Conservation (phyloP, 2,113 vertebrate genomes). For the Nerophis lumbriciformis region DNA sequence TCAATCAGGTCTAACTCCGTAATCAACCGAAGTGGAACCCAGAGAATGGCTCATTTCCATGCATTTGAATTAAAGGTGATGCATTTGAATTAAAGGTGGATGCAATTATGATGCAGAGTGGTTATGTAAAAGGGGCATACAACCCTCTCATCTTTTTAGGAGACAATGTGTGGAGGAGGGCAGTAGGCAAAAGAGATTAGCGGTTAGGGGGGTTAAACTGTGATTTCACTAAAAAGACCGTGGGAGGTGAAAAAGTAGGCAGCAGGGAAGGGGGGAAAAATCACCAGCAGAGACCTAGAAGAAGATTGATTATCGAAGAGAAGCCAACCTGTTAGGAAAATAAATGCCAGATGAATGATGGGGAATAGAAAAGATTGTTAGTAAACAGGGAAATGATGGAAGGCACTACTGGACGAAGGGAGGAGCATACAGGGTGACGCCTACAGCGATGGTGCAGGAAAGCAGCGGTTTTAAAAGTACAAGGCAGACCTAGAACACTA, state of each 20-base stretch:
- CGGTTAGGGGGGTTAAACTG: conserved; percentile 48
- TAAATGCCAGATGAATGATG: conserved; percentile 31
- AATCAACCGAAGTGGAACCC: not conserved
- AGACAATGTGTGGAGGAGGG: conserved; percentile 56
- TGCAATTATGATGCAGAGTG: conserved; percentile 22
- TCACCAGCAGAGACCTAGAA: conserved; percentile 37
- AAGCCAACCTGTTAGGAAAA: conserved; percentile 32
- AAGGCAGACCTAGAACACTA: not conserved
- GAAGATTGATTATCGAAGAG: conserved; percentile 53
- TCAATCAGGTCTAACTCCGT: conserved; percentile 18
- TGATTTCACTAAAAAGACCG: conserved; percentile 51
- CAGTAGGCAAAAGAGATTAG: conserved; percentile 42
- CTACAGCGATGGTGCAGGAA: conserved; percentile 38
- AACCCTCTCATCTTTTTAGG: conserved; percentile 58
- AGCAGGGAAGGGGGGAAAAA: conserved; percentile 37
- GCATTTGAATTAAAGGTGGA: conserved; percentile 26
- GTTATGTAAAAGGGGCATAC: conserved; percentile 36
- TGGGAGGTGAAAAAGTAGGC: conserved; percentile 47
- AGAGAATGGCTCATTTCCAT: conserved; percentile 8
- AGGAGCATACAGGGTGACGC: conserved; percentile 17
- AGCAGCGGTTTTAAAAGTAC: conserved; percentile 10
- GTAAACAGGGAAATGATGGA: conserved; percentile 18
- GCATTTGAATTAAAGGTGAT: conserved; percentile 22
- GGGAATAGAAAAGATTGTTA: conserved; percentile 15
- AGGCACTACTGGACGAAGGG: not conserved